These are phyloP conservation scores for Chloroclysta siterata DNA, from an alignment of 2,888 invertebrate genomes.

Conservation along the genomic window DNA sequence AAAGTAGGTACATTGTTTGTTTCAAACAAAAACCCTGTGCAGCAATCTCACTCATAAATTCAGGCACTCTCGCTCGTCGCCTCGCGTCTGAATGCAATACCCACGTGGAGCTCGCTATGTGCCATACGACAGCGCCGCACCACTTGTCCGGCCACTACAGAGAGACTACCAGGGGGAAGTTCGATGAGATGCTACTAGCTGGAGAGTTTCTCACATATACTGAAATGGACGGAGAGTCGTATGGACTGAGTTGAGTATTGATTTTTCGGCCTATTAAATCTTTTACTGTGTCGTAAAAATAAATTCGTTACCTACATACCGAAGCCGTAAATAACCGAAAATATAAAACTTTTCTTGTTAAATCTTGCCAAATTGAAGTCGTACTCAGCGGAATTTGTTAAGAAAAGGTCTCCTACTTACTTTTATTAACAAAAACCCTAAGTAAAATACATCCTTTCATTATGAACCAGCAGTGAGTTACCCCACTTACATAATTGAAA, in stretches of 20 bases:
- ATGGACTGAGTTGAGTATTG: conserved; percentile 67
- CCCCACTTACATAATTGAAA: conserved; percentile 33
- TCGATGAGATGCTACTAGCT: conserved; percentile 72
- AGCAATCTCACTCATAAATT: no score
- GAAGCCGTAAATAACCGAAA: conserved; percentile 5
- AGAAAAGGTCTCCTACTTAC: conserved; percentile 28
- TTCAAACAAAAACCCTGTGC: no score
- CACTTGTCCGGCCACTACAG: conserved; percentile 61
- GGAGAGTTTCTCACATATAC: conserved; percentile 75
- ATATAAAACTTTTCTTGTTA: conserved; percentile 23
- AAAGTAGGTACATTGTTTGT: no score
- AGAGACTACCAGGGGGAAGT: conserved; percentile 58
- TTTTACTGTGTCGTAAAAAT: conserved; percentile 1
- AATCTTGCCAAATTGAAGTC: conserved; percentile 16
- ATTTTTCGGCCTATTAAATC: background rate
- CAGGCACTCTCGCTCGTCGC: conserved; percentile 63
- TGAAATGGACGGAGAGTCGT: conserved; percentile 74
- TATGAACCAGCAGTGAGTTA: conserved; percentile 25
- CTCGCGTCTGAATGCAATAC: conserved; percentile 61
- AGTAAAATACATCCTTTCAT: conserved; percentile 30
- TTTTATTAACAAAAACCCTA: conserved; percentile 27
- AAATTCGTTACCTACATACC: background rate
- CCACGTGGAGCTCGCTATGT: conserved; percentile 60
- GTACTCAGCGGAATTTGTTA: conserved; percentile 18
- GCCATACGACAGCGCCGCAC: conserved; percentile 67